Conservation (phyloP, 2,797 vertebrate genomes). For the Tauraco hartlaubi region DNA sequence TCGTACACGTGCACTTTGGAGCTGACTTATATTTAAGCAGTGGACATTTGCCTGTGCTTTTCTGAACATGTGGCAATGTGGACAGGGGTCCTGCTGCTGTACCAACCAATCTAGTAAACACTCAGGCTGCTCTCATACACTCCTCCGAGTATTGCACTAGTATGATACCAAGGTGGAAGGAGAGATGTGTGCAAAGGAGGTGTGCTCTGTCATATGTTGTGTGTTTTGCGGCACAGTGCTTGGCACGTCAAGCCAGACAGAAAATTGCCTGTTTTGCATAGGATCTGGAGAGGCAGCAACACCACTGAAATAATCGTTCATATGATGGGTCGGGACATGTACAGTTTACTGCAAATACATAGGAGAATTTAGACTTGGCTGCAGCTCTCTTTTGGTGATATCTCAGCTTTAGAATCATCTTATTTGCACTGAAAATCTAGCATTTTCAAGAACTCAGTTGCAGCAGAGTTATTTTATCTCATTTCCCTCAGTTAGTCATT, state of each 20-base stretch:
- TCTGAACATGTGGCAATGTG: not conserved
- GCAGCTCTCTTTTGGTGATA: not conserved
- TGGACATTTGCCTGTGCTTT: not conserved
- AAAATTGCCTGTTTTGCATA: not conserved
- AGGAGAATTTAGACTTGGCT: not conserved
- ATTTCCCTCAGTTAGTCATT: constrained; percentile 13
- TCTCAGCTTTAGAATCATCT: not conserved
- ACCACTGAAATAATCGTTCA: not conserved
- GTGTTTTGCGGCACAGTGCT: not conserved
- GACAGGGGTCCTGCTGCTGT: not conserved
- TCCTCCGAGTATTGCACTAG: not conserved
- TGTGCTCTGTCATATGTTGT: not conserved
- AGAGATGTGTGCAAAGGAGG: not conserved
- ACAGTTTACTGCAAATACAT: not conserved
- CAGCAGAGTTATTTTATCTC: not conserved
- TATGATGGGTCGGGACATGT: not conserved
- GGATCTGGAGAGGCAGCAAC: not conserved
- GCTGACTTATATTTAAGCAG: not conserved
- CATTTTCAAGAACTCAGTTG: not conserved
- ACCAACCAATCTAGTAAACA: not conserved
- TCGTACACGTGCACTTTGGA: not conserved
- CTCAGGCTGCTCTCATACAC: not conserved
- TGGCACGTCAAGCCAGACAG: not conserved
- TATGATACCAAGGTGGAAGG: not conserved
- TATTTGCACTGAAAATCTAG: not conserved